Percentiles rank a stretch among this genome's conserved stretches.
Evolutionary conservation across 2,797 vertebrate genomes (phyloP).

Genomic region (Eupleurogrammus muticus): DNA sequence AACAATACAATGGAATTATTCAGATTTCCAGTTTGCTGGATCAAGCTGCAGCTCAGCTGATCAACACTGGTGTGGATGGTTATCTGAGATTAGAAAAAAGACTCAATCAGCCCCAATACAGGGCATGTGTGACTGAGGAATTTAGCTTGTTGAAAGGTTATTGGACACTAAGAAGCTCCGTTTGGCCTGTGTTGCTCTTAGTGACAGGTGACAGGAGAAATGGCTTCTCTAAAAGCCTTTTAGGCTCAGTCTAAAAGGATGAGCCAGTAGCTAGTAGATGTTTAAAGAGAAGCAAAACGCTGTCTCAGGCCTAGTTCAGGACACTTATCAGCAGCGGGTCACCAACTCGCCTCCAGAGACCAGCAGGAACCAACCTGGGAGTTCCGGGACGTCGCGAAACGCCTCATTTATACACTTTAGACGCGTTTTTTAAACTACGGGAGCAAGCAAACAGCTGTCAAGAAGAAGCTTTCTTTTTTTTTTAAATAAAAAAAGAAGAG

Average conservation of each 20-base stretch:
- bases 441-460: slow-evolving; percentile 13
- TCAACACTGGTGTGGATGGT: neutral
- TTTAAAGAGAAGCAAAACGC: too few relatives aligned
- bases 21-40: too few relatives aligned
- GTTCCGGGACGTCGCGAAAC: slow-evolving; percentile 6
- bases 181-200: neutral
- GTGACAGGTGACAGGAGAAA: too few relatives aligned
- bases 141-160: neutral
- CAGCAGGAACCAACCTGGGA: neutral
- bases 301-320: slow-evolving; percentile 13
- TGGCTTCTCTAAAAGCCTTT: neutral
- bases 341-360: neutral
- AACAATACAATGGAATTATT: neutral
- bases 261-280: slow-evolving; percentile 15
- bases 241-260: too few relatives aligned
- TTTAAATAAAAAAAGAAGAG: neutral
- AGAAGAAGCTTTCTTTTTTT: too few relatives aligned
- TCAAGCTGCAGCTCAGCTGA: neutral
- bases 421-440: neutral
- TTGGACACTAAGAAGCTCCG: neutral
- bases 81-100: neutral
- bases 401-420: slow-evolving; percentile 18
- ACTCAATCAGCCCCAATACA: neutral
- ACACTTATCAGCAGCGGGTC: slow-evolving; percentile 3
- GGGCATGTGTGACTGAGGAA: neutral